phyloP scores from a whole-genome alignment of 2,888 invertebrate species.

The Agrotis segetum region DNA sequence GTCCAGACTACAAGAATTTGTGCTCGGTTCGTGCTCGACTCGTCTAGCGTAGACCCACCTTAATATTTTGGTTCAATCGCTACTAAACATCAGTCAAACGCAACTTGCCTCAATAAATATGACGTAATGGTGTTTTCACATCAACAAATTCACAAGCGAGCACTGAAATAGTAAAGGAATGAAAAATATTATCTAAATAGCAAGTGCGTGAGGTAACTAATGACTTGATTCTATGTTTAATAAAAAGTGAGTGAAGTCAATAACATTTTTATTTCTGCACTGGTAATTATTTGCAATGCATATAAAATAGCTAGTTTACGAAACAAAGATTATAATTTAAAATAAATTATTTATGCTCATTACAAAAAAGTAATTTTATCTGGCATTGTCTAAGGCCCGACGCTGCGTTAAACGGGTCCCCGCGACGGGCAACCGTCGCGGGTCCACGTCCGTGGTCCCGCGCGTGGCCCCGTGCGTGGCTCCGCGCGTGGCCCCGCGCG shows the following conservation, averaged over 20 bases:
- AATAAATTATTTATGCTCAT: slow-evolving; percentile 13
- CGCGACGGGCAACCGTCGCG: no score
- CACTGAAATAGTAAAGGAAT: slow-evolving; percentile 85
- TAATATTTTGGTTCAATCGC: slow-evolving; percentile 62
- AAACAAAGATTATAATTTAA: slow-evolving; percentile 19
- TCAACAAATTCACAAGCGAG: slow-evolving; percentile 80
- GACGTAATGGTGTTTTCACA: slow-evolving; percentile 72
- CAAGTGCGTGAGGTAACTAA: slow-evolving; percentile 44
- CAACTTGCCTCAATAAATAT: slow-evolving; percentile 77
- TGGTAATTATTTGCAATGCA: slow-evolving; percentile 15
- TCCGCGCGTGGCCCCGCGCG: no score
- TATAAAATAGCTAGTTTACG: slow-evolving; percentile 21
- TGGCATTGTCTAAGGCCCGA: no score
- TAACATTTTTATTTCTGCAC: slow-evolving; percentile 21
- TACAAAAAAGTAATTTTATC: slow-evolving; percentile 30
- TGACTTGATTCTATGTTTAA: slow-evolving; percentile 12
- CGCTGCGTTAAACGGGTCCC: no score
- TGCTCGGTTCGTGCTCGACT: no score
- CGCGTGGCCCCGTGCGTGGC: no score
- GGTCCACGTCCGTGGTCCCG: no score
- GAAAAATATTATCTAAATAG: slow-evolving; percentile 77
- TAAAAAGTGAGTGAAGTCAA: slow-evolving; percentile 32
- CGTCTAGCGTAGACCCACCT: slow-evolving; percentile 7
- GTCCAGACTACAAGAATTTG: no score
- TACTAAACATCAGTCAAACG: slow-evolving; percentile 68